phyloP scores from a whole-genome alignment of 2,113 vertebrate species.

The Etheostoma spectabile region DNA sequence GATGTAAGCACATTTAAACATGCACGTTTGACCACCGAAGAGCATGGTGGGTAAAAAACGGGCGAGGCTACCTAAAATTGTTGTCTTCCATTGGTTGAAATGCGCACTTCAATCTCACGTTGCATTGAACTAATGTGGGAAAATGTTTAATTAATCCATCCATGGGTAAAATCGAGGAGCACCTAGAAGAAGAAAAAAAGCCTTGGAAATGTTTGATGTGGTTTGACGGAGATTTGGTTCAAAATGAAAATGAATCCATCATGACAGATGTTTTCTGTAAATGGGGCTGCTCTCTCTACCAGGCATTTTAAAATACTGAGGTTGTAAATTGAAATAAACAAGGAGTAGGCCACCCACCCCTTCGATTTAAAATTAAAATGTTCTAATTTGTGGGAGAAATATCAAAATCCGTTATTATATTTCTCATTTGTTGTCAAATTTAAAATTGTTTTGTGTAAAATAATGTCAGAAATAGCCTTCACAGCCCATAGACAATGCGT shows the following conservation, averaged over 20 bases:
- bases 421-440: not conserved
- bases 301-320: not conserved
- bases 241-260: not conserved
- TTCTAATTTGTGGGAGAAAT: not conserved
- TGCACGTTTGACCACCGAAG: rapidly evolving
- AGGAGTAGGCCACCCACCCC: not conserved
- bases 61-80: not conserved
- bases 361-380: not conserved
- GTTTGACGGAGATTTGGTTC: not conserved
- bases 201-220: not conserved
- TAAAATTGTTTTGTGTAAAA: not conserved
- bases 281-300: not conserved
- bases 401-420: not conserved
- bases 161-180: rapidly evolving
- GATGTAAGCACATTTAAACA: not conserved
- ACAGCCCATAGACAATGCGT: not conserved
- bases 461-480: not conserved
- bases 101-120: rapidly evolving
- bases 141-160: not conserved
- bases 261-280: not conserved
- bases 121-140: slow-evolving; percentile 8
- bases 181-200: not conserved
- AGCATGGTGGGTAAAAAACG: slow-evolving; percentile 65
- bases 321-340: not conserved
- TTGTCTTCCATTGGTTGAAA: slow-evolving; percentile 22